A percentile compares a stretch with the other conserved stretches of the same genome.
Evolutionary conservation across 2,888 invertebrate species (phyloP).

Genomic region (Chironomus riparius): DNA sequence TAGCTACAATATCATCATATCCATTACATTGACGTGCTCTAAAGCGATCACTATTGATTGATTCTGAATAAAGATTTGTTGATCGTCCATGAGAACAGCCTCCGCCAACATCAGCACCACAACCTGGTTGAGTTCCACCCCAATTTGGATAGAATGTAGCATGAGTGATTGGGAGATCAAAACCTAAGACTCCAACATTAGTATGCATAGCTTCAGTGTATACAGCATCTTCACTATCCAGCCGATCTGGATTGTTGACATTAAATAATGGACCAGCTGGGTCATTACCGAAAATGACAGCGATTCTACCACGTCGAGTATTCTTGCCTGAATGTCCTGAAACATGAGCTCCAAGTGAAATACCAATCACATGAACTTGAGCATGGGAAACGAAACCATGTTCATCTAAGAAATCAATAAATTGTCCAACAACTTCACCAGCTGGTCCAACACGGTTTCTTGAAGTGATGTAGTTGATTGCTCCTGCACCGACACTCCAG

Average conservation of each 20-base stretch:
- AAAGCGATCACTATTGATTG: conserved; percentile 35
- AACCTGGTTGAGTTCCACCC: conserved; percentile 47
- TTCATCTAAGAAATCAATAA: conserved; percentile 28
- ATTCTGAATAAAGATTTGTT: conserved; percentile 42
- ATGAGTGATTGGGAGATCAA: conserved; percentile 37
- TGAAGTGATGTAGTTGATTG: conserved; percentile 47
- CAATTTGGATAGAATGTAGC: conserved; percentile 47
- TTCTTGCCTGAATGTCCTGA: conserved; percentile 50
- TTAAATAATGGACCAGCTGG: conserved; percentile 30
- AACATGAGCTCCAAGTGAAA: conserved; percentile 52
- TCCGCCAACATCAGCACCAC: conserved; percentile 35
- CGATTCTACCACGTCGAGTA: conserved; percentile 45
- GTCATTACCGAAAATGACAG: conserved; percentile 44
- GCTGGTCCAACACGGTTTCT: conserved; percentile 38
- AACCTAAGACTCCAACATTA: conserved; percentile 36
- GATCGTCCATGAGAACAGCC: conserved; percentile 43
- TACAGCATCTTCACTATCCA: conserved; percentile 34
- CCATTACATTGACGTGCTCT: conserved; percentile 33
- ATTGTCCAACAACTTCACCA: conserved; percentile 34
- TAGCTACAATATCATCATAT: conserved; percentile 33
- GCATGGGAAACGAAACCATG: not conserved
- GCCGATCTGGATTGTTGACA: conserved; percentile 32
- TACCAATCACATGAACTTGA: conserved; percentile 38
- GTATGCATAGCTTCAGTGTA: conserved; percentile 40
- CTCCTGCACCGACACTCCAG: conserved; percentile 9